Base-by-base conservation (phyloP, 2,797 vertebrate species). In the Chrosomus eos region DNA sequence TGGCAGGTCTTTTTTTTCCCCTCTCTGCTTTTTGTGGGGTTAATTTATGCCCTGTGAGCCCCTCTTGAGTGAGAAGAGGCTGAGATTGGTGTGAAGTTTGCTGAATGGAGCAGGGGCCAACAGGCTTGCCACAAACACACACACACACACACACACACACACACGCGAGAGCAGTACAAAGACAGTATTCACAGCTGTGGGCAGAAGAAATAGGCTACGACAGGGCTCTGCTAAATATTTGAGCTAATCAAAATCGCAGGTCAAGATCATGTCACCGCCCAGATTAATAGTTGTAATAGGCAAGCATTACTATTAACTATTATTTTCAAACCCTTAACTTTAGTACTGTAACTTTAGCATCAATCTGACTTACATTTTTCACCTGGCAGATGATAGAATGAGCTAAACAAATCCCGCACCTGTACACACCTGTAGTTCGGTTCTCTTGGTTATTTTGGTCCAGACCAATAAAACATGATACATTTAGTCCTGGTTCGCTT, bases 11-110 rank as follows among this genome's bases (percentile, higher is more conserved):
- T 80, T 83, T 31, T 78, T 53, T 26, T 11, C 8, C 18, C 26
- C 68, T 68, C 19, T 80, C 48, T 81, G 19, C 58, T 33, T 60
- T 73, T 77, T 68, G 36, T 71, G 9, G 11, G 89, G 88, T 89
- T 95, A 94, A 95, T 95, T 95, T 95, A 95, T 95, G 94, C 94
- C 92, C 91, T 93, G 94, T 88, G 92, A 94, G 80, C 86, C 78
- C 87, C 92, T 93, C 92, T 91, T 89, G 91, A 93, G 93, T 93
- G 94, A 94, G 95, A 95, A 95, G 92, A 94, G 93, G 93, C 93
- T 94, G 92, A 93, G 93, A 93, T 92, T 92, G 92, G 94, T 94
- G 93, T 94, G 94, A 94, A 94, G 93, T 92, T 89, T 91, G 91
- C 87, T 94, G 94, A 95, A 95, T 93, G 93, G 93, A 94, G 90